A percentile compares a stretch with the other conserved stretches of the same genome.
phyloP scores from a whole-genome alignment of 2,797 vertebrate species.

The Channallabes apus region DNA sequence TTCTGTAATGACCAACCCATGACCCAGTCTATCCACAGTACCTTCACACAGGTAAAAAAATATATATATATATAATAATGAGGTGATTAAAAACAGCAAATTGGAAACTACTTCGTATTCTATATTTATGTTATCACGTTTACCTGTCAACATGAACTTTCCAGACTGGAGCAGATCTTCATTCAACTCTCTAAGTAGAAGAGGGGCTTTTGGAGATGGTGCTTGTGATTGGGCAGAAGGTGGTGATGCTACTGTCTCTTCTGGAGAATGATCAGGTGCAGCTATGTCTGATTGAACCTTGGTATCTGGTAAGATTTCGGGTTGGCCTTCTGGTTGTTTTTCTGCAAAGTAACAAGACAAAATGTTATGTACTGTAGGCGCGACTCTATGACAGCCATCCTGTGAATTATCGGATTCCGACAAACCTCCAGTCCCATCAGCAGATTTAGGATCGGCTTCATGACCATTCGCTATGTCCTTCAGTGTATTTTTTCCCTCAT shows the following conservation, averaged over 20 bases:
- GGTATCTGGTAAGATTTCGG: slow-evolving; percentile 53
- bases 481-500: slow-evolving; percentile 50
- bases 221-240: slow-evolving; percentile 59
- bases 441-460: slow-evolving; percentile 36
- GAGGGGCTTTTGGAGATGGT: slow-evolving; percentile 54
- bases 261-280: slow-evolving; percentile 61
- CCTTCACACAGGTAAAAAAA: slow-evolving; percentile 61
- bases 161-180: slow-evolving; percentile 72
- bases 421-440: slow-evolving; percentile 60
- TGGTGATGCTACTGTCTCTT: slow-evolving; percentile 51
- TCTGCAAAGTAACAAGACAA: slow-evolving; percentile 56
- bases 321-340: slow-evolving; percentile 34
- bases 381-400: too few relatives aligned
- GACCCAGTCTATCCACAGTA: slow-evolving; percentile 75
- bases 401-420: neutral
- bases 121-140: slow-evolving; percentile 17
- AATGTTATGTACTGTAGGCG: neutral
- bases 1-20: slow-evolving; percentile 68
- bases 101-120: neutral
- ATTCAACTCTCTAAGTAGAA: slow-evolving; percentile 69
- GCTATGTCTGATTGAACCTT: slow-evolving; percentile 59
- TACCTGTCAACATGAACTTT: slow-evolving; percentile 73
- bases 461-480: neutral
- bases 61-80: too few relatives aligned
- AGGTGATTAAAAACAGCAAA: neutral